phyloP scores from a whole-genome alignment of 2,113 vertebrate genomes.

The Clarias macrocephalus region DNA sequence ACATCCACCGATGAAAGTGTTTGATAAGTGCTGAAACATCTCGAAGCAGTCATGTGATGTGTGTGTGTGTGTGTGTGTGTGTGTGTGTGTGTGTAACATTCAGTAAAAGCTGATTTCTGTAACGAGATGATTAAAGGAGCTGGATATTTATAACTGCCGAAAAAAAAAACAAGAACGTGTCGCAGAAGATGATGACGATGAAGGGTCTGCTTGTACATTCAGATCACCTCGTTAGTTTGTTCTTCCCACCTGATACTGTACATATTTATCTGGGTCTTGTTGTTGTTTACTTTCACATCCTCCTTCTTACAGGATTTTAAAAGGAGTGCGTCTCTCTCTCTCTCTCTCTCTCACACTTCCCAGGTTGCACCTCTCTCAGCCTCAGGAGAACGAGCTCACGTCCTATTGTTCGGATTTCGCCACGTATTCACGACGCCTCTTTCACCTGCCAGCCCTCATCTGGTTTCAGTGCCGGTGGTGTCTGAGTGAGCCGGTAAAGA shows the following conservation, averaged over 20 bases:
- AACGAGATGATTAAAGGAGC: background rate
- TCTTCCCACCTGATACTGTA: background rate
- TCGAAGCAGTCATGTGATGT: background rate
- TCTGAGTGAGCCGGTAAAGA: too few relatives aligned
- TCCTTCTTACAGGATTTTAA: background rate
- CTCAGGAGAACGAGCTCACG: background rate
- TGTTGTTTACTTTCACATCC: background rate
- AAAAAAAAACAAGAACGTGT: background rate
- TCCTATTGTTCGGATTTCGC: constrained; percentile 15
- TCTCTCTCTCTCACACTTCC: background rate
- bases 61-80: constrained; percentile 13
- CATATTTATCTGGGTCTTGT: background rate
- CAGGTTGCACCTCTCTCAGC: background rate
- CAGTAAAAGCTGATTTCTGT: too few relatives aligned
- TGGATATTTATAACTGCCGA: background rate
- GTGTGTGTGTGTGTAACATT: too few relatives aligned
- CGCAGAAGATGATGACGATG: background rate
- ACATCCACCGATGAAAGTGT: background rate
- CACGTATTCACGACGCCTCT: constrained; percentile 7
- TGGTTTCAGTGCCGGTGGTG: background rate
- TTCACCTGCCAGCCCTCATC: background rate
- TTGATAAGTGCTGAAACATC: background rate
- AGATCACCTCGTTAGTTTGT: background rate
- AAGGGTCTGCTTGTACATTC: background rate
- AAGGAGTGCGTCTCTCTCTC: background rate